Base-by-base conservation (phyloP, 2,797 vertebrate species). In the Lepus townsendii region DNA sequence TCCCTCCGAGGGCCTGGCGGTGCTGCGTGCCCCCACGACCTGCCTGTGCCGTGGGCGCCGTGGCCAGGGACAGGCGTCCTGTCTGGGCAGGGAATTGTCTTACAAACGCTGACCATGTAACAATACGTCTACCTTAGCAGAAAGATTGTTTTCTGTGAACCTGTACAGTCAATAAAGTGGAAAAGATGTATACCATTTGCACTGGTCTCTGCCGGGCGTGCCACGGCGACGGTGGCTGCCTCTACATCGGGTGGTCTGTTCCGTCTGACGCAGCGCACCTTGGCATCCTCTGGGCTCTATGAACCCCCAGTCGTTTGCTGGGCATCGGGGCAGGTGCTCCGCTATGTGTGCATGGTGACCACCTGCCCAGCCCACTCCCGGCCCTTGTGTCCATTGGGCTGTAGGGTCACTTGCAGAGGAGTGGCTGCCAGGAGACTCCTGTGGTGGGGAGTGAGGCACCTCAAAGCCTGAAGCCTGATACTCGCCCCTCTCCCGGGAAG, bases 101-200 rank as follows among this genome's bases (percentile, higher is more conserved):
- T 92, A 5, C 38, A 77, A 96, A 95, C 96, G 96, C 66, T 93
- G 86, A 94, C 85, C 54, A 20, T 95, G 92, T 93, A 92, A 82
- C 17, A 68, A 95, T 95, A 97, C 96, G 87, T 96, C 22, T 96
- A 94, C 96, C 96, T 97, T 96, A 97, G 97, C 97, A 73, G 95
- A 97, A 98, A 96, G 80, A 62, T 83, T 98, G 98, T 98, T 98
- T 95, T 98, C 98, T 99, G 98, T 98, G 97, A 98, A 98, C 80
- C 86, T 98, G 98, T 98, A 98, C 97, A 98, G 97, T 97, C 99
- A 97, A 99, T 99, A 99, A 99, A 99, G 96, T 98, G 94, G 96
- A 97, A 96, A 93, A 95, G 96, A 96, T 94, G 68, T 96, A 47
- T 87, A 95, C 71, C 11, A 19, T 65, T 88, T 94, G 83, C 79